phyloP scores from a whole-genome alignment of 2,888 invertebrate species.

The Phragmatobia fuliginosa region DNA sequence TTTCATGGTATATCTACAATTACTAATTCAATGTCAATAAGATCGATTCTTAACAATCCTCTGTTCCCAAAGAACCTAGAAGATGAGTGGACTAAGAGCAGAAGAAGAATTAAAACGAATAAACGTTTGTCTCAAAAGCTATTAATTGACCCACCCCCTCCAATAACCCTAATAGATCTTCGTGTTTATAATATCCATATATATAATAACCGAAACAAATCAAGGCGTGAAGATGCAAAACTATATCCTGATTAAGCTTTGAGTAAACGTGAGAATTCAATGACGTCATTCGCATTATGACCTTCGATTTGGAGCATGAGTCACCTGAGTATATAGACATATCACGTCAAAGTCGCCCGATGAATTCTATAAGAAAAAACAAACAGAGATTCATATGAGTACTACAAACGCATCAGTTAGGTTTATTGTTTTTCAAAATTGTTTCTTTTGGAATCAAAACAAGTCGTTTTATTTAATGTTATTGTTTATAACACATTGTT shows the following conservation, averaged over 20 bases:
- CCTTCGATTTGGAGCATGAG: constrained; percentile 44
- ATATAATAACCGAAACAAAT: constrained; percentile 39
- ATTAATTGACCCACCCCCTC: not conserved
- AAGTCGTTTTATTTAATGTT: constrained; percentile 23
- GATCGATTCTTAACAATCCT: no score
- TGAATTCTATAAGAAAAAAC: constrained; percentile 31
- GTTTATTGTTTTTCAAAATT: constrained; percentile 37
- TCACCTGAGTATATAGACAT: constrained; percentile 42
- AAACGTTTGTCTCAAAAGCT: not conserved
- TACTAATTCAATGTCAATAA: no score
- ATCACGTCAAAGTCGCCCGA: constrained; percentile 21
- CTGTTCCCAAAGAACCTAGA: no score
- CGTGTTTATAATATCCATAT: constrained; percentile 10
- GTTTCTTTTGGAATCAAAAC: constrained; percentile 28
- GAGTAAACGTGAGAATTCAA: constrained; percentile 28
- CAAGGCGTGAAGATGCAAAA: constrained; percentile 33
- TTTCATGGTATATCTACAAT: no score
- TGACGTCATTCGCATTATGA: constrained; percentile 37
- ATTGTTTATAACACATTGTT: constrained; percentile 10
- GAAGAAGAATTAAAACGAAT: not conserved
- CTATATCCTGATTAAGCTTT: constrained; percentile 42
- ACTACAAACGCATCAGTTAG: constrained; percentile 9
- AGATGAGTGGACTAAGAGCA: not conserved
- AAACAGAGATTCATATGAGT: constrained; percentile 14
- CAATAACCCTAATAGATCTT: not conserved